phyloP scores from a whole-genome alignment of 2,113 vertebrate genomes.

The human (Homo sapiens) region DNA sequence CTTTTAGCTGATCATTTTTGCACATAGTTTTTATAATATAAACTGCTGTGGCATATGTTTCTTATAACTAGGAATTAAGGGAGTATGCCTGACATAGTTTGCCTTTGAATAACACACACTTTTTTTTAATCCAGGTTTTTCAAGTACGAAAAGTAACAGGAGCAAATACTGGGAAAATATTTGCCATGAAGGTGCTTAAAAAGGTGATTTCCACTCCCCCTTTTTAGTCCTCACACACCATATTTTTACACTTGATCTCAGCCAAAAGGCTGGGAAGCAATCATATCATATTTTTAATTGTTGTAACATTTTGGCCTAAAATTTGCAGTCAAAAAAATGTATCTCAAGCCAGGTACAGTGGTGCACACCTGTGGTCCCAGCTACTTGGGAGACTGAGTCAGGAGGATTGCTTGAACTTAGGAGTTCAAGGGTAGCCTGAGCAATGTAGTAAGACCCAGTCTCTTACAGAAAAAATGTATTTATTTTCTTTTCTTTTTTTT shows the following conservation, averaged over 20 bases:
- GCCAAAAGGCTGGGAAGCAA: too few species aligned
- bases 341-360: not conserved
- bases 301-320: slow-evolving; percentile 28
- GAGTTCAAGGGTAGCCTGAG: not conserved
- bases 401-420: not conserved
- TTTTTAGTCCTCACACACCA: not conserved
- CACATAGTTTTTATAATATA: slow-evolving; percentile 37
- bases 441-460: not conserved
- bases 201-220: slow-evolving; percentile 87
- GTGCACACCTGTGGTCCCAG: not conserved
- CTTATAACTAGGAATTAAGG: not conserved
- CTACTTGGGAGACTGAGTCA: not conserved
- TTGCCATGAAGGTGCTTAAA: slow-evolving; percentile 99
- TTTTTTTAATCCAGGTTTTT: slow-evolving; percentile 90
- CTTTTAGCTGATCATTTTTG: slow-evolving; percentile 17
- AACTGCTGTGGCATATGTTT: slow-evolving; percentile 4
- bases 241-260: not conserved
- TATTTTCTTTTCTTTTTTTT: too few species aligned
- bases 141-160: slow-evolving; percentile 98
- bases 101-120: slow-evolving; percentile 33
- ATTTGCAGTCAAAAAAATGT: slow-evolving; percentile 3
- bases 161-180: slow-evolving; percentile 95
- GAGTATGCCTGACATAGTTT: not conserved
- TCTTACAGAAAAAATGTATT: not conserved
- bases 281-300: not conserved